phyloP scores from a whole-genome alignment of 1,140 invertebrate genomes.

The Neodiprion lecontei region DNA sequence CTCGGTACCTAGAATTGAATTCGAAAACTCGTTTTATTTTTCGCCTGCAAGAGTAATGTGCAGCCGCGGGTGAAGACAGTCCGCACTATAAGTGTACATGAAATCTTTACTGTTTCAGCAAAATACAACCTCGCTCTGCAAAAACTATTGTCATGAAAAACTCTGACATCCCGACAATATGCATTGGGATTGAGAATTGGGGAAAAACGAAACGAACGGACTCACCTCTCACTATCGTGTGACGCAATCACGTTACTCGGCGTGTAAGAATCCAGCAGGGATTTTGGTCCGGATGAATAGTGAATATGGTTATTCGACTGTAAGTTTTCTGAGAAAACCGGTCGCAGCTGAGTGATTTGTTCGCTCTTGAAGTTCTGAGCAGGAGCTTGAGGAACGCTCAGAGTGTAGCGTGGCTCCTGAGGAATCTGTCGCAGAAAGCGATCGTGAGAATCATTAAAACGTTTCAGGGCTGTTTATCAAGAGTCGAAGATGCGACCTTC shows the following conservation, averaged over 20 bases:
- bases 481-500: too few relatives aligned
- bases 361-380: conserved; percentile 44
- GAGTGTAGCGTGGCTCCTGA: conserved; percentile 28
- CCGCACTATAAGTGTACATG: too few relatives aligned
- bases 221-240: conserved; percentile 51
- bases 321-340: conserved; percentile 26
- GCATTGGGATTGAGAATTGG: too few relatives aligned
- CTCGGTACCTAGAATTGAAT: conserved; percentile 50
- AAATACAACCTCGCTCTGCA: too few relatives aligned
- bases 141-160: too few relatives aligned
- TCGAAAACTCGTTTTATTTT: background rate
- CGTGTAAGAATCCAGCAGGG: conserved; percentile 53
- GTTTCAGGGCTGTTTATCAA: too few relatives aligned
- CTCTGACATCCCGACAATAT: too few relatives aligned
- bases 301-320: conserved; percentile 33
- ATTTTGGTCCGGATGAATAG: conserved; percentile 39
- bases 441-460: too few relatives aligned
- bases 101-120: too few relatives aligned
- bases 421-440: conserved; percentile 34
- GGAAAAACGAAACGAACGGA: background rate
- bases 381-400: conserved; percentile 41
- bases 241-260: conserved; percentile 55
- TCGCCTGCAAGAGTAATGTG: too few relatives aligned
- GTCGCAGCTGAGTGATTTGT: conserved; percentile 32
- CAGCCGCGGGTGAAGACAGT: too few relatives aligned